Base-by-base conservation (phyloP, 2,888 invertebrate genomes). In the Drosophila affinis region DNA sequence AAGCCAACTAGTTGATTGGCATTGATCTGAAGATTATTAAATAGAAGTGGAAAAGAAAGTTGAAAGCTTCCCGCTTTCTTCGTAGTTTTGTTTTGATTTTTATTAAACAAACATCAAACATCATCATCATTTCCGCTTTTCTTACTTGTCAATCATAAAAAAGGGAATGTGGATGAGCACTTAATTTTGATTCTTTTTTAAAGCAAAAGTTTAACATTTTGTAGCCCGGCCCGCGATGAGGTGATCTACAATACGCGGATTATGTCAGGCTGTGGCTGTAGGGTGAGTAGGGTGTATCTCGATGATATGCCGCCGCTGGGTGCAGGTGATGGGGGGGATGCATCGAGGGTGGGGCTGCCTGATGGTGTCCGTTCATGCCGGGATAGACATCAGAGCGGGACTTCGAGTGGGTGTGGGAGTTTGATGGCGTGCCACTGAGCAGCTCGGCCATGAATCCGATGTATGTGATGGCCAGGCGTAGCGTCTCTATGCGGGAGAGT, bases 361-460 rank as follows among this genome's bases (percentile, higher is more conserved):
- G 91, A 69, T 91, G 91, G 77, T 91, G 92, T 9, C 92, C 92
- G 62, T 91, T 91, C 73, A 91, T 87, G 55, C 90, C 86, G 1
- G 88, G 88, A 53, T 92, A 92, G 29, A 91, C 87, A 44, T 92
- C 92, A 1, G 90, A 72, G 5, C 91, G 88, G 2, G 89, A 83
- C 51, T 92, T 92, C 14, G 39, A 39, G 39, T 39, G 39, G 39
- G 39, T 14, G 67, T 91, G 91, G 2, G 88, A 93, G 61, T 91
- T 91, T 12, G 90, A 82, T 0, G 94, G 94, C 0, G 94, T 94
- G 3, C 95, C 95, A 77, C 95, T 95, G 14, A 97, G 93, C 7
- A 98, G 93, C 89, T 98, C 98, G 32, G 97, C 95, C 98, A 99
- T 98, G 92, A 98, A 99, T 75, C 97, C 96, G 89, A 99, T 99